Conservation (phyloP, 1,140 invertebrate species). For the Drosophila serrata region DNA sequence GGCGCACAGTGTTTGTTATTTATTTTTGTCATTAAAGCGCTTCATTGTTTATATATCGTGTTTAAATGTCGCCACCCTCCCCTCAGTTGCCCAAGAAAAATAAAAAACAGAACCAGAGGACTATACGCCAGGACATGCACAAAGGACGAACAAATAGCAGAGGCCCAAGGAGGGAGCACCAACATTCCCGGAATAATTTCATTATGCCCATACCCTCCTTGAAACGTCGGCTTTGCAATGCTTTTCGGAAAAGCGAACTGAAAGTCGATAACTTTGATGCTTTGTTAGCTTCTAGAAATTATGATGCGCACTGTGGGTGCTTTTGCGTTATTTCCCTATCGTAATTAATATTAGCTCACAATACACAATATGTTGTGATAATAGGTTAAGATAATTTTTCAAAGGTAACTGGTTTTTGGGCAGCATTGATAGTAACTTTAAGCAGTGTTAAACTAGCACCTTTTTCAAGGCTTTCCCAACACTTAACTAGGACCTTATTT, state of each 20-base stretch:
- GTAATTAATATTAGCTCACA: neutral
- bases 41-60: slow-evolving; percentile 71
- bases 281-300: slow-evolving; percentile 28
- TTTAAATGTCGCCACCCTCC: slow-evolving; percentile 56
- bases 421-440: neutral
- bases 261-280: slow-evolving; percentile 35
- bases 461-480: too few species aligned
- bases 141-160: slow-evolving; percentile 1
- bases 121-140: slow-evolving; percentile 3
- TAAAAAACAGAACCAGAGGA: neutral
- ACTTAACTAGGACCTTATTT: neutral
- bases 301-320: neutral
- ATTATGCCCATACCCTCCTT: slow-evolving; percentile 24
- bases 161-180: neutral
- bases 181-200: slow-evolving; percentile 31
- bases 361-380: neutral
- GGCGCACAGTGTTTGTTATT: slow-evolving; percentile 54
- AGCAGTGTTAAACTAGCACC: too few species aligned
- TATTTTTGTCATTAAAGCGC: slow-evolving; percentile 70
- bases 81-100: neutral
- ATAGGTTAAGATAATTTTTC: neutral
- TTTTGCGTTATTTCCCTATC: too few species aligned
- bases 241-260: slow-evolving; percentile 12
- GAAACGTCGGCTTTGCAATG: slow-evolving; percentile 6
- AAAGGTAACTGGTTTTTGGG: neutral